Base-by-base conservation (phyloP, 2,113 vertebrate species). In the Anarrhichthys ocellatus region DNA sequence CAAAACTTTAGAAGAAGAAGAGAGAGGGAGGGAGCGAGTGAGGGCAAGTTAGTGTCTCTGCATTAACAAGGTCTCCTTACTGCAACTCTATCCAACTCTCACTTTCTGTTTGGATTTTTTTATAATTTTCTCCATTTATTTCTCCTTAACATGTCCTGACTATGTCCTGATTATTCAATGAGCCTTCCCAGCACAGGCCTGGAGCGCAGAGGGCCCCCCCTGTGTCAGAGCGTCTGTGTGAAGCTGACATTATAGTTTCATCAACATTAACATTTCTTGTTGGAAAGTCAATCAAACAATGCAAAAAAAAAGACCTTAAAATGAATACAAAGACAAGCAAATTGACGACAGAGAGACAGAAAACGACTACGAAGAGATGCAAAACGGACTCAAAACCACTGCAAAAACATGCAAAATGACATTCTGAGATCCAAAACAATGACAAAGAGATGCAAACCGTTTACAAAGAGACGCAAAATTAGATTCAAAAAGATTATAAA, bases 1-100 rank as follows among this genome's bases (percentile, higher is more conserved):
- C 38, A 72, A 82, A 91, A 89, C 73, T 90, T 90, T 62, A 69
- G 81, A 46, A 42, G 79, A 56, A 65, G 61, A 46, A 78, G 65
- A 78, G 69, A 84, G 29, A 29, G 27, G 27, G 58, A 54, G 36
- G 71, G 54, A 84, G 76, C 32, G 59, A 72, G 46, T 8, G 34
- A 72, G 88, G 62, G 76, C 24, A 62, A 80, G 75, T 72, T 36
- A 34, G 63, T 4, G 48, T 83, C 20, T 80, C 73, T 34, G 36
- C 61, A 65, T 38, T 58, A 58, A n/a, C 38, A n/a, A 36, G 65
- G 65, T 81, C 54, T 13, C 20, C n/a, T 63, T 11, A 73, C 22
- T 81, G 64, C 56, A 54, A 27, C 50, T 70, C 44, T 36, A 22
- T 36, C 50, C 42, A 18, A 15, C 38, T 71, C 40, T 10, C 17